Conservation (phyloP, 2,888 invertebrate species). For the Tribolium freemani region DNA sequence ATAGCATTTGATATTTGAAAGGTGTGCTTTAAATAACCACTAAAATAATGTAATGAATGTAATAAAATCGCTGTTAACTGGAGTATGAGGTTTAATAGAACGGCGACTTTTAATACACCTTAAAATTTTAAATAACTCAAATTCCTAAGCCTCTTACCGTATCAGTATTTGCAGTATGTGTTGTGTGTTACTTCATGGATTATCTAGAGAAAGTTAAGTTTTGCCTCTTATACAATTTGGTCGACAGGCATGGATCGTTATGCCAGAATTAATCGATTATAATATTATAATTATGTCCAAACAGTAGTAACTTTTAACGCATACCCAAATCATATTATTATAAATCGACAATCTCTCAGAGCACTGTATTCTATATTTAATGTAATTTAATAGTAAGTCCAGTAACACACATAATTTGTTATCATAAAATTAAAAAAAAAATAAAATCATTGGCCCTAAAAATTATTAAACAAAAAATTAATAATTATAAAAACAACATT, state of each 20-base stretch:
- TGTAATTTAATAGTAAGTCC: no score
- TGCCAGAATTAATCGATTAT: neutral
- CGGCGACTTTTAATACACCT: neutral
- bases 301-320: neutral
- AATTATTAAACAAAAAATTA: no score
- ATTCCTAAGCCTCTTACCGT: neutral
- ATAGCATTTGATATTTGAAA: neutral
- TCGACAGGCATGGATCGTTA: slow-evolving; percentile 11
- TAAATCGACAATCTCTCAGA: no score
- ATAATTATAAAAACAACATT: no score
- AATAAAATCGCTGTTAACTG: neutral
- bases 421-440: no score
- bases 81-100: neutral
- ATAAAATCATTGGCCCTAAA: no score
- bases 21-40: neutral
- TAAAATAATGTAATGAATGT: neutral
- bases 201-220: slow-evolving; percentile 28
- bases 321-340: neutral
- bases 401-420: no score
- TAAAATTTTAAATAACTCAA: neutral
- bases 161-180: slow-evolving; percentile 4
- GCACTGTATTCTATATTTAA: no score
- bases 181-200: slow-evolving; percentile 15
- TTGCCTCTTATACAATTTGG: slow-evolving; percentile 30
- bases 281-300: neutral